These are phyloP conservation scores for Calyptommatus sinebrachiatus DNA, from an alignment of 2,113 vertebrate species.

Conservation along the genomic window DNA sequence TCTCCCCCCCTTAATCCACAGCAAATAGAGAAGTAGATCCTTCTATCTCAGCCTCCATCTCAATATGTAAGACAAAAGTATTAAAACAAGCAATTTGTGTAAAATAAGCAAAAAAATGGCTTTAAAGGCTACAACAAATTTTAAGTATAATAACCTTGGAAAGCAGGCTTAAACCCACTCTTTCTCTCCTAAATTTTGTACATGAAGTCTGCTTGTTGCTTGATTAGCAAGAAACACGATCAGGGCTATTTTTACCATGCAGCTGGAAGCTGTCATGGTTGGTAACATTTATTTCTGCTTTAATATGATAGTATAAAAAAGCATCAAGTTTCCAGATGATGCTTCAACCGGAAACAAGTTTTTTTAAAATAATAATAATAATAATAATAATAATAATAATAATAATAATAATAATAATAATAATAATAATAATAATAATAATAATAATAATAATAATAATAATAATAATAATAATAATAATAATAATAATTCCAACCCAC, in stretches of 20 bases:
- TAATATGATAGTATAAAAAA: slow-evolving; percentile 64
- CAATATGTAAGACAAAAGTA: not conserved
- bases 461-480: too few species aligned
- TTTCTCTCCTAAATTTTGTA: slow-evolving; percentile 32
- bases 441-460: too few species aligned
- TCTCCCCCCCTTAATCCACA: not conserved
- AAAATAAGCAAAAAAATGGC: not conserved
- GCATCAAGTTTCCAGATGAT: slow-evolving; percentile 68
- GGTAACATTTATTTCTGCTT: slow-evolving; percentile 69
- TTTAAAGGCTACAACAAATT: slow-evolving; percentile 6
- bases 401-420: too few species aligned
- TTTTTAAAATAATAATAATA: slow-evolving; percentile 54
- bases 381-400: too few species aligned
- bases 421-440: slow-evolving; percentile 5
- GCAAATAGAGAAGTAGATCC: too few species aligned
- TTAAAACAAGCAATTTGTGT: not conserved
- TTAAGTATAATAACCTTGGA: not conserved
- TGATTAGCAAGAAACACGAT: slow-evolving; percentile 67
- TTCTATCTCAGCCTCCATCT: not conserved
- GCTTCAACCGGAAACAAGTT: slow-evolving; percentile 54
- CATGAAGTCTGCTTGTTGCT: slow-evolving; percentile 59
- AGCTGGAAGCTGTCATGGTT: slow-evolving; percentile 71
- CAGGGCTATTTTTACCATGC: slow-evolving; percentile 71
- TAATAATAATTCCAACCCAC: slow-evolving; percentile 34
- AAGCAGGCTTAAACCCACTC: slow-evolving; percentile 27